Percentiles rank a stretch among this genome's conserved stretches.
These are phyloP conservation scores for Rhopalosiphum maidis DNA, from an alignment of 1,140 invertebrate genomes.

Conservation along the genomic window DNA sequence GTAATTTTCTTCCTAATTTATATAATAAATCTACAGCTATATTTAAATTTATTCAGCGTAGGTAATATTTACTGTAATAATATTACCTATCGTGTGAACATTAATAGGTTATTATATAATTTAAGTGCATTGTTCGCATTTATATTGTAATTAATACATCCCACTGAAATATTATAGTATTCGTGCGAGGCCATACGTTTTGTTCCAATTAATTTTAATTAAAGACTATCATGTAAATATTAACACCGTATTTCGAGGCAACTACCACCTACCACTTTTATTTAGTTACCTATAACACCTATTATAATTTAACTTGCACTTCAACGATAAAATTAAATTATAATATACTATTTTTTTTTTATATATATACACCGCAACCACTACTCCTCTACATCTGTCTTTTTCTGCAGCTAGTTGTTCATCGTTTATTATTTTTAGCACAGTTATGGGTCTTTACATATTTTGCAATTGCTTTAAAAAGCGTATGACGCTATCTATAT, in stretches of 20 bases:
- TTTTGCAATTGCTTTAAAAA: background rate
- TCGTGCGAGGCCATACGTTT: background rate
- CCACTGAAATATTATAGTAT: background rate
- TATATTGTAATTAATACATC: background rate
- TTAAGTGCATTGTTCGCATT: background rate
- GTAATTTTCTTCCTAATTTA: background rate
- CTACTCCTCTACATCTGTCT: no score
- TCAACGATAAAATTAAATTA: background rate
- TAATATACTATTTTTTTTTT: no score
- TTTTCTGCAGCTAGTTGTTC: no score
- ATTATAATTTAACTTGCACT: background rate
- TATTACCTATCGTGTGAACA: background rate
- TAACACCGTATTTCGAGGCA: background rate
- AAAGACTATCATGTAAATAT: background rate
- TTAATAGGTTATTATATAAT: background rate
- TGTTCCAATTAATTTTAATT: conserved; percentile 19
- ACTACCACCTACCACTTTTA: background rate
- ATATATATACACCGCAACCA: no score
- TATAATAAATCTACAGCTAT: background rate
- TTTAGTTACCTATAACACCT: background rate
- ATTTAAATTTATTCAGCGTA: background rate
- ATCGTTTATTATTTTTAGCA: no score
- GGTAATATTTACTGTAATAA: background rate
- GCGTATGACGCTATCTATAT: background rate
- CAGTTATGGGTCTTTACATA: no score